Evolutionary conservation across 2,888 invertebrate species (phyloP), one percentile per base, ranked within the genome.

Genomic region (Cheilosia urbana): DNA sequence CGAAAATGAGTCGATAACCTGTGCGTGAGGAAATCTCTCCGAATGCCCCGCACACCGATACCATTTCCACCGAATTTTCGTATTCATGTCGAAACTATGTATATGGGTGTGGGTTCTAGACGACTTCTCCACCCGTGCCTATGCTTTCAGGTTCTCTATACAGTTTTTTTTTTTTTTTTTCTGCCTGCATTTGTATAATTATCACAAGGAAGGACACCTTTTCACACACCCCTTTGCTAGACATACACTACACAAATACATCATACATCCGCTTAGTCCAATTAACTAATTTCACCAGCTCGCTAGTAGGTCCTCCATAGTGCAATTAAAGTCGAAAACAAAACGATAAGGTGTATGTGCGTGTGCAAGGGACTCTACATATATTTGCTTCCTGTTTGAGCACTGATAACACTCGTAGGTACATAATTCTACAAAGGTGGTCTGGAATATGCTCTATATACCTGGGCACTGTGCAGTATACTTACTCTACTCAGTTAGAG

Each of bases 231-330:
- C 69, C 60, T 34, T 47, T 45, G 15, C 40, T 27, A 30, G 60
- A 57, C 57, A 40, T 27, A 27, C 27, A 0, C 30, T 6, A 9
- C 9, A 30, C 9, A 34, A 24, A 30, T 49, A 42, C 45, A 30
- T 37, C 62, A 53, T 69, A 62, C 49, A 81, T 71, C 68, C 76
- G 75, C 63, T 77, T 51, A 81, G 76, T 66, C 65, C 82, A 78
- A 82, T 87, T 78, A 87, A 87, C 87, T 78, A 87, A 87, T 87
- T 78, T 82, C 85, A 80, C 66, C 66, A 71, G 30, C 71, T 68
- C 45, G 51, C 62, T 68, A 76, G 53, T 72, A 82, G 69, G 76
- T 69, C 72, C 82, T 82, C 82, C 55, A 87, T 58, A 82, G 68
- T 57, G 77, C 77, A 87, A 82, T 87, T 82, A 87, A 69, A 87